phyloP scores from a whole-genome alignment of 2,888 invertebrate species.

The Odontomyia ornata region DNA sequence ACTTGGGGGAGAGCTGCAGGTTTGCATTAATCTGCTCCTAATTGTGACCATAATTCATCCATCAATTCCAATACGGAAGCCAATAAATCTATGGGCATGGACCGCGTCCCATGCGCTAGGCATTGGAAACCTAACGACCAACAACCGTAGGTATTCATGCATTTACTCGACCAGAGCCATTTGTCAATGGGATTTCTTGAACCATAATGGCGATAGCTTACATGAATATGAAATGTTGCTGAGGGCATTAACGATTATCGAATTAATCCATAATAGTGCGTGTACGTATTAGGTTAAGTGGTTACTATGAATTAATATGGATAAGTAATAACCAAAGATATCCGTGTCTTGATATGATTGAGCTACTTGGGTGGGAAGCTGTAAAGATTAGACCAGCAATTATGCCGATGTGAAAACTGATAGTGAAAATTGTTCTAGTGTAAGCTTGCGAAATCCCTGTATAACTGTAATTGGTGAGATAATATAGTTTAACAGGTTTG shows the following conservation, averaged over 20 bases:
- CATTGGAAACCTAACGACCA: no score
- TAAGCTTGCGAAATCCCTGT: background rate
- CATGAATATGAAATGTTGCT: constrained; percentile 1
- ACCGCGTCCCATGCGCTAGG: background rate
- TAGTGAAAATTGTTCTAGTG: no score
- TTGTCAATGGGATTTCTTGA: background rate
- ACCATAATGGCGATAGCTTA: background rate
- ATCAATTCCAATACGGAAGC: constrained; percentile 36
- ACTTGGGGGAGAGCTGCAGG: background rate
- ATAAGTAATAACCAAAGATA: background rate
- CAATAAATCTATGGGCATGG: constrained; percentile 22
- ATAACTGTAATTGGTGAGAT: no score
- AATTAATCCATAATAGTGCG: constrained; percentile 6
- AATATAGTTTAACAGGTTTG: no score
- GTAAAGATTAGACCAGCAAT: no score
- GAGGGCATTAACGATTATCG: background rate
- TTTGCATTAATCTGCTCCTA: constrained; percentile 22
- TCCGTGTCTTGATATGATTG: no score
- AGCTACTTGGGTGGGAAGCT: no score
- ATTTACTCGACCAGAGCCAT: background rate
- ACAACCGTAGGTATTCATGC: background rate
- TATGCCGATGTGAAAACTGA: no score
- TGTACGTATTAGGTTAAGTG: background rate
- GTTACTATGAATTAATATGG: background rate
- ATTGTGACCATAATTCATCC: constrained; percentile 32